Base-by-base conservation (phyloP, 2,113 vertebrate genomes). In the Mobula hypostoma region DNA sequence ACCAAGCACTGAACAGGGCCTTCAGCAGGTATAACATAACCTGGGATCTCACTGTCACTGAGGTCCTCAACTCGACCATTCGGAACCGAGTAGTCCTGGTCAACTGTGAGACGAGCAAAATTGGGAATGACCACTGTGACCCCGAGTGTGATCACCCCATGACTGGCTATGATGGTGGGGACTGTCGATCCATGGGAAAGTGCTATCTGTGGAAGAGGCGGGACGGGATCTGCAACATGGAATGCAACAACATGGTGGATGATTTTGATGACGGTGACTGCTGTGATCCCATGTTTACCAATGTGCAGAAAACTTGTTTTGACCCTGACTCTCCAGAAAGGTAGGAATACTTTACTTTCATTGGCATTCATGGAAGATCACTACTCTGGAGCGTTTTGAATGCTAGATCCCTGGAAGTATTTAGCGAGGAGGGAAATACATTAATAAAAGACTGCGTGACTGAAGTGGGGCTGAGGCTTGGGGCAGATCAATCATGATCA, bases 191-290 rank as follows among this genome's bases (percentile, higher is more conserved):
- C 61, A 95, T 96, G 1, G 97, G 97, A 29, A 97, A 97, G 90
- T 99, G 98, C 95, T 98, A 98, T 96, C 96, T 97, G 95, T 99
- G 98, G 98, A 98, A 98, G 95, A 97, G 97, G 94, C 97, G 97
- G 1, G 98, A 99, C 0, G 98, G 98, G 0, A 9, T 98, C 93
- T 99, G 99, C 90, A 97, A 99, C 87, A 95, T 95, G 94, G 98
- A 98, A 94, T 99, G 99, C 96, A 99, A 99, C 97, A 98, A 97
- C 94, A 98, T 99, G 95, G 94, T 98, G 95, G 98, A 98, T 0
- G 98, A 99, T 95, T 99, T 98, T 0, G 99, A 99, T 0, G 98
- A 99, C 0, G 99, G 99, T 0, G 99, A 99, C 96, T 99, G 99
- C 97, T 99, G 99, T 0, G 97, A 99, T 95, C 97, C 98, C 0